phyloP scores from a whole-genome alignment of 2,113 vertebrate genomes.

The Myrmecophaga tridactyla region DNA sequence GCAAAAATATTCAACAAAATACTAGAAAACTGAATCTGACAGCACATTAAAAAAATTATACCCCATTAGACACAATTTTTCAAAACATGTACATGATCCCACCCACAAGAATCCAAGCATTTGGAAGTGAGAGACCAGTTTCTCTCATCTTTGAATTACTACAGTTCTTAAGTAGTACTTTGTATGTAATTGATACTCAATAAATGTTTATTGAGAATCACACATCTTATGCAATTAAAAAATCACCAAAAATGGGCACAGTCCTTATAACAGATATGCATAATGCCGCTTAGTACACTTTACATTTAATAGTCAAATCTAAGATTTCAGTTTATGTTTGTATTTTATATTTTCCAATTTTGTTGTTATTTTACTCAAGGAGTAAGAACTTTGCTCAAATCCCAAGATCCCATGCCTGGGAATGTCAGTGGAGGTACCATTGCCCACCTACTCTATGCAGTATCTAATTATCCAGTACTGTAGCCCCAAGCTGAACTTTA shows the following conservation, averaged over 20 bases:
- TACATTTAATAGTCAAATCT: not conserved
- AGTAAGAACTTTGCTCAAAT: conserved; percentile 12
- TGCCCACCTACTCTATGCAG: not conserved
- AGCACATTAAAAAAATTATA: no score
- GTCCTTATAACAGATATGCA: not conserved
- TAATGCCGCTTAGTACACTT: not conserved
- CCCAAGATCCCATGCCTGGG: not conserved
- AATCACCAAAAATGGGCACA: not conserved
- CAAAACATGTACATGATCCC: not conserved
- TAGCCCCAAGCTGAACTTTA: not conserved
- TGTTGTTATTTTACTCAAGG: conserved; percentile 10
- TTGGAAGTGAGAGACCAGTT: not conserved
- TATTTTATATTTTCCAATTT: not conserved
- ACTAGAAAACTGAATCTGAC: no score
- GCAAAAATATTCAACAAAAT: no score
- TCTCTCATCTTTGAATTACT: not conserved
- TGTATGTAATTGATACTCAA: not conserved
- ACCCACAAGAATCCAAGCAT: not conserved
- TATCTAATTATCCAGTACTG: not conserved
- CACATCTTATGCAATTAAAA: not conserved
- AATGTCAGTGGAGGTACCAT: not conserved
- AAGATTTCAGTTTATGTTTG: not conserved
- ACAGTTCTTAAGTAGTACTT: not conserved
- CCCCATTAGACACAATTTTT: not conserved
- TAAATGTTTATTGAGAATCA: not conserved